phyloP scores from a whole-genome alignment of 2,113 vertebrate species.

The Perccottus glenii region DNA sequence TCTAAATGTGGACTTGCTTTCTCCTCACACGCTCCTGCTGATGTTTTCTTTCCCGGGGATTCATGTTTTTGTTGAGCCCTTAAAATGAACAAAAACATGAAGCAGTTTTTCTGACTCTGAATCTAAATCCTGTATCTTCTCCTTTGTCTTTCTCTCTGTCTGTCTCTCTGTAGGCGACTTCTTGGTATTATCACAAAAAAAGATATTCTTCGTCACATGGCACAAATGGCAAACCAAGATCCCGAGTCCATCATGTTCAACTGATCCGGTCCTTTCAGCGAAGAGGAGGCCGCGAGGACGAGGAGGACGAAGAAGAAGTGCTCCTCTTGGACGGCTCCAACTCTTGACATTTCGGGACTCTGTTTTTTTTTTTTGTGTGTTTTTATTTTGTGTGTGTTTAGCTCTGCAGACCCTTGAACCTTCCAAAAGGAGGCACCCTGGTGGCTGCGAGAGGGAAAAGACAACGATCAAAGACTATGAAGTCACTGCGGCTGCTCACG shows the following conservation, averaged over 20 bases:
- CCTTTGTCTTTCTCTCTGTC: not conserved
- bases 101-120: not conserved
- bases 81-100: constrained; percentile 47
- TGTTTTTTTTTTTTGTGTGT: not conserved
- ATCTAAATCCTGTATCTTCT: not conserved
- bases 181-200: constrained; percentile 99
- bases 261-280: constrained; percentile 85
- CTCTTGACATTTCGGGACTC: constrained; percentile 79
- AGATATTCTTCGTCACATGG: constrained; percentile 99
- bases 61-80: constrained; percentile 66
- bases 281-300: constrained; percentile 77
- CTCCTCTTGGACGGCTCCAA: constrained; percentile 90
- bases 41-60: constrained; percentile 36
- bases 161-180: constrained; percentile 87
- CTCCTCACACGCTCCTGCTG: constrained; percentile 18
- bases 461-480: constrained; percentile 21
- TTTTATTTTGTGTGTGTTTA: constrained; percentile 9
- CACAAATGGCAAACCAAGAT: constrained; percentile 99
- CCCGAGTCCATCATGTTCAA: constrained; percentile 99
- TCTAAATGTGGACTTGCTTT: constrained; percentile 35
- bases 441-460: constrained; percentile 10
- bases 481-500: constrained; percentile 41
- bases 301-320: constrained; percentile 91
- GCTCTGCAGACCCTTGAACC: constrained; percentile 33
- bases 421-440: constrained; percentile 5